Evolutionary conservation across 2,888 invertebrate species (phyloP).

Genomic region (Sicus ferrugineus): DNA sequence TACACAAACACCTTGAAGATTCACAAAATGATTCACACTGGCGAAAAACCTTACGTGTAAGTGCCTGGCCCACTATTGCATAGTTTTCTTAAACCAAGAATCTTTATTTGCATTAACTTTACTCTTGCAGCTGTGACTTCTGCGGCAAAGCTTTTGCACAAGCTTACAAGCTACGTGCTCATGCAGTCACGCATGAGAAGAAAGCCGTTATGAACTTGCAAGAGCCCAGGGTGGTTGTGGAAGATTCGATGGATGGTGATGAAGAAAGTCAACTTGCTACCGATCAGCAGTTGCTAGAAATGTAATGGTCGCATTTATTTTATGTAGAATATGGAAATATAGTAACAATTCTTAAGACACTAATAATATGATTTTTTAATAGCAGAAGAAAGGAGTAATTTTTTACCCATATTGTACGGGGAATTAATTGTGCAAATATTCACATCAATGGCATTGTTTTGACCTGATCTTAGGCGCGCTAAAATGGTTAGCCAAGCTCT

Average conservation of each 20-base stretch:
- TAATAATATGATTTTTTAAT: too few species aligned
- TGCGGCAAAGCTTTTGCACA: conserved; percentile 59
- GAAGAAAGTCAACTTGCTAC: conserved; percentile 1
- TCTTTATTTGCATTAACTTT: neutral
- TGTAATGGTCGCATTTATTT: conserved; percentile 13
- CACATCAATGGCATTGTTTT: too few species aligned
- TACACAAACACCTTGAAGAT: conserved; percentile 61
- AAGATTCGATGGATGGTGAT: conserved; percentile 4
- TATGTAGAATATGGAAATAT: too few species aligned
- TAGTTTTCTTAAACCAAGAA: neutral
- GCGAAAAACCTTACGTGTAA: conserved; percentile 61
- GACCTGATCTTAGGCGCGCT: too few species aligned
- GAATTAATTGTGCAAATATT: too few species aligned
- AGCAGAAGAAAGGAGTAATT: too few species aligned
- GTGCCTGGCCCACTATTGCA: conserved; percentile 32
- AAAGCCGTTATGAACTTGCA: conserved; percentile 36
- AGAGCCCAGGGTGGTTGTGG: conserved; percentile 8
- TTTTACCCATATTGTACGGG: too few species aligned
- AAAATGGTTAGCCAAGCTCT: too few species aligned
- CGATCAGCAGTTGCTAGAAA: conserved; percentile 21
- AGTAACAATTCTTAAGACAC: neutral
- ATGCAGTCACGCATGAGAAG: conserved; percentile 52
- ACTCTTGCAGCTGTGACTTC: conserved; percentile 52
- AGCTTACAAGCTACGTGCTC: conserved; percentile 56
- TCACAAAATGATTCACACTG: conserved; percentile 62